Base-by-base conservation (phyloP, 2,113 vertebrate genomes). In the Hippocampus zosterae region DNA sequence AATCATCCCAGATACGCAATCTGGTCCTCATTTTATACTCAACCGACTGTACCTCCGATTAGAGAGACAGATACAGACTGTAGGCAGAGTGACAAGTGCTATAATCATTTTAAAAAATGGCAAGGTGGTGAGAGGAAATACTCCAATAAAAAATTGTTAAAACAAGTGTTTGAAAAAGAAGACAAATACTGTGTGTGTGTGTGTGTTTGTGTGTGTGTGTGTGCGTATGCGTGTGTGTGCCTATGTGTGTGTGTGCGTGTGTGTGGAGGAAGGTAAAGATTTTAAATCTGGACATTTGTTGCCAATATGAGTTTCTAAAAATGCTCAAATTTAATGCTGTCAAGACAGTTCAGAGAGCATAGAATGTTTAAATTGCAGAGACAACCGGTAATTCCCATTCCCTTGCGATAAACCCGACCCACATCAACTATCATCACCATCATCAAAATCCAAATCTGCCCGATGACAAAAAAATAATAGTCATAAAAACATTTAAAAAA, bases 11-110 rank as follows among this genome's bases (percentile, higher is more conserved):
- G 88, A 94, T 94, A 78, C 92, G 94, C 91, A 94, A 93, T 94
- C 94, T 85, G 94, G 93, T 91, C 88, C 92, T 93, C 89, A 74
- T 91, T 95, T 97, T 97, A 97, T 96, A 97, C 96, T 98, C 95
- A 95, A 95, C 95, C 94, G 89, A 84, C 94, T 95, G 95, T 95
- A 97, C 92, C 95, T 95, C 93, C 89, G 94, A 97, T 97, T 98
- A 95, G 93, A 94, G 92, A 91, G 92, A 93, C 96, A 94, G 94
- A 94, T 95, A 95, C 94, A 96, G 95, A 89, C 87, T 87, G 93
- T 91, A 95, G 95, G 95, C 94, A 94, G 95, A 98, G 96, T 91
- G 90, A 96, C 94, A 97, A 98, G 95, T 97, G 95, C 95, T 96
- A 95, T 95, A 18, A 94, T 91, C 93, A 92, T 94, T 91, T 13